Evolutionary conservation across 2,113 vertebrate species (phyloP).

Genomic region (Malurus melanocephalus): DNA sequence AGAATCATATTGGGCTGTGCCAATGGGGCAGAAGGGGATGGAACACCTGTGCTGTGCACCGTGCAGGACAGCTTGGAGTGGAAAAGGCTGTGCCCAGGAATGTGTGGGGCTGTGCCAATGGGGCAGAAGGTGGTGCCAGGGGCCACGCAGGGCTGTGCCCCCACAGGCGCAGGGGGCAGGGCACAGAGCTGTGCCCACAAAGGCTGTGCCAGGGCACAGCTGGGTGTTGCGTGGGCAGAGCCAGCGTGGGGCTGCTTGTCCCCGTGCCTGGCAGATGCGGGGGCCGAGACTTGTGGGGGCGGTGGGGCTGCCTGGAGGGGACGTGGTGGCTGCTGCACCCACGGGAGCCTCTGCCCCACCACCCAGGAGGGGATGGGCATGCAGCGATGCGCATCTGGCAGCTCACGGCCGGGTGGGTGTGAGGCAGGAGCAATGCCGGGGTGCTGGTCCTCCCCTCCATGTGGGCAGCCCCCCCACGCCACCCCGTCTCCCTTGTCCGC

Average conservation of each 20-base stretch:
- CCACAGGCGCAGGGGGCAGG: background rate
- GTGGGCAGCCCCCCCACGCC: background rate
- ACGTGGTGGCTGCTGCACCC: background rate
- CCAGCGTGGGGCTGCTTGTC: background rate
- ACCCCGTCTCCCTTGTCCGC: conserved; percentile 43
- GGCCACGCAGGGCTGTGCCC: background rate
- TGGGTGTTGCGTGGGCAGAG: accelerated
- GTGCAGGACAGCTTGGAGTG: accelerated
- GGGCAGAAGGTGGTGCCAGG: background rate
- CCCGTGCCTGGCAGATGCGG: background rate
- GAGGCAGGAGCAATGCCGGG: background rate
- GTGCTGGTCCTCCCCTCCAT: accelerated
- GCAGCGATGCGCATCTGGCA: accelerated
- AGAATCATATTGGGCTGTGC: background rate
- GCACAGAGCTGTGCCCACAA: background rate
- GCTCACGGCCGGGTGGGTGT: accelerated
- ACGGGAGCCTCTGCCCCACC: background rate
- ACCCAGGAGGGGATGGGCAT: background rate
- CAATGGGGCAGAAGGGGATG: background rate
- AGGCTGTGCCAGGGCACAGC: background rate
- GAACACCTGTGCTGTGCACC: background rate
- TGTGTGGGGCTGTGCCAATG: background rate
- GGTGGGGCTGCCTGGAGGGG: background rate
- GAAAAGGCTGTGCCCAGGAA: background rate
- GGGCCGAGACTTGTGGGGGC: background rate